These are phyloP conservation scores for Spea hammondii DNA, from an alignment of 2,797 vertebrate species.

Conservation along the genomic window DNA sequence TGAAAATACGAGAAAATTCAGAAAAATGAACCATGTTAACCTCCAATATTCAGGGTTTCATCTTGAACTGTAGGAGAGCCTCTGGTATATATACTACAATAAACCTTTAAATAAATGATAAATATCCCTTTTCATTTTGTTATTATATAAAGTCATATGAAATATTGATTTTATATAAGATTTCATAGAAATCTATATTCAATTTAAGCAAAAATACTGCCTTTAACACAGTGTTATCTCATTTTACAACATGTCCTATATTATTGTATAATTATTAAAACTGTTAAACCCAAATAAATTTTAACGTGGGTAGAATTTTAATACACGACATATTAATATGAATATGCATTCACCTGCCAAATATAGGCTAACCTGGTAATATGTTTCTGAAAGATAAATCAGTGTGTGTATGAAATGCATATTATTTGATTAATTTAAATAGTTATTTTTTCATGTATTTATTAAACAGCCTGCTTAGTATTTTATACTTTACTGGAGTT, in stretches of 20 bases:
- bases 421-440: conserved; percentile 1
- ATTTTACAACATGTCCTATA: conserved; percentile 5
- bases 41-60: conserved; percentile 47
- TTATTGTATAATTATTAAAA: conserved; percentile 11
- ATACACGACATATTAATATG: conserved; percentile 17
- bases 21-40: conserved; percentile 53
- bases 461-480: neutral
- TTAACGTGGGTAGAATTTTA: conserved; percentile 13
- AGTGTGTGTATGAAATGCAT: neutral
- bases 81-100: conserved; percentile 1
- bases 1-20: conserved; percentile 55
- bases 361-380: neutral
- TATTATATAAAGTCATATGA: neutral
- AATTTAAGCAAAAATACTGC: conserved; percentile 11
- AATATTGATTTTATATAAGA: conserved; percentile 4
- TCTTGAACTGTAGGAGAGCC: conserved; percentile 28
- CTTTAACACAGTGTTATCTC: conserved; percentile 9
- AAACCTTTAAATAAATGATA: neutral
- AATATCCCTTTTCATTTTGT: neutral
- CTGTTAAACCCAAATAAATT: conserved; percentile 12
- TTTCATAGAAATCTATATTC: conserved; percentile 12
- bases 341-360: conserved; percentile 12
- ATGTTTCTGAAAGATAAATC: neutral
- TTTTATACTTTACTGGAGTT: neutral
- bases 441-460: neutral